phyloP scores from a whole-genome alignment of 2,888 invertebrate genomes.

The Esperia sulphurella region DNA sequence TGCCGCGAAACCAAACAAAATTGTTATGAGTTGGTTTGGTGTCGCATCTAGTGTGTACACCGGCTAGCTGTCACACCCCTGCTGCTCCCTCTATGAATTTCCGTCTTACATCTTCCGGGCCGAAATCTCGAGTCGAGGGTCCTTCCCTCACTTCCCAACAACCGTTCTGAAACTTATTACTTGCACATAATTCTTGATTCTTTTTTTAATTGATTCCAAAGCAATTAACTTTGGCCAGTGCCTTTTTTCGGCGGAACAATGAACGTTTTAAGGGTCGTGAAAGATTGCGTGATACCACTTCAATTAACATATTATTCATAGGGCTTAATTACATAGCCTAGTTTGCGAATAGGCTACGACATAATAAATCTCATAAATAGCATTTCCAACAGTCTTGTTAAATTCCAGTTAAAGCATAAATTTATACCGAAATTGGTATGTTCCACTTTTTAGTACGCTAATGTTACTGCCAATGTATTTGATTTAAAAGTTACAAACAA shows the following conservation, averaged over 20 bases:
- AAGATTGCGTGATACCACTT: slow-evolving; percentile 11
- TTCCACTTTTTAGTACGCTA: not conserved
- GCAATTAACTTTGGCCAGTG: slow-evolving; percentile 43
- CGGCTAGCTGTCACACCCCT: slow-evolving; percentile 14
- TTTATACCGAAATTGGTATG: not conserved
- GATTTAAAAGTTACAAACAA: no score
- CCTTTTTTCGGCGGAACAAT: slow-evolving; percentile 18
- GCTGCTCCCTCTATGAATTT: slow-evolving; percentile 26
- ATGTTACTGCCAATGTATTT: no score
- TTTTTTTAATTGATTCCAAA: slow-evolving; percentile 49
- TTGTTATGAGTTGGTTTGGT: not conserved
- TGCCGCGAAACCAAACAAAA: no score
- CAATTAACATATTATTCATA: slow-evolving; percentile 11
- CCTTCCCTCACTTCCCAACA: slow-evolving; percentile 28
- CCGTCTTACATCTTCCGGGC: slow-evolving; percentile 31
- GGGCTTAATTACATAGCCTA: slow-evolving; percentile 7
- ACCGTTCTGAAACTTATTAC: slow-evolving; percentile 34
- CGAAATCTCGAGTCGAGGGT: slow-evolving; percentile 32
- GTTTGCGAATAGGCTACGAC: not conserved
- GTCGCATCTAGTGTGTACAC: slow-evolving; percentile 13
- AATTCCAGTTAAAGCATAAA: not conserved
- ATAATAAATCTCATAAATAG: slow-evolving; percentile 5
- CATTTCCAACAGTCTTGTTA: not conserved
- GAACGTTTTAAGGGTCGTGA: slow-evolving; percentile 8
- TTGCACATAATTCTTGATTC: slow-evolving; percentile 49